These are phyloP conservation scores for Lethenteron camtschaticum DNA, from an alignment of 2,113 vertebrate genomes.

Conservation along the genomic window DNA sequence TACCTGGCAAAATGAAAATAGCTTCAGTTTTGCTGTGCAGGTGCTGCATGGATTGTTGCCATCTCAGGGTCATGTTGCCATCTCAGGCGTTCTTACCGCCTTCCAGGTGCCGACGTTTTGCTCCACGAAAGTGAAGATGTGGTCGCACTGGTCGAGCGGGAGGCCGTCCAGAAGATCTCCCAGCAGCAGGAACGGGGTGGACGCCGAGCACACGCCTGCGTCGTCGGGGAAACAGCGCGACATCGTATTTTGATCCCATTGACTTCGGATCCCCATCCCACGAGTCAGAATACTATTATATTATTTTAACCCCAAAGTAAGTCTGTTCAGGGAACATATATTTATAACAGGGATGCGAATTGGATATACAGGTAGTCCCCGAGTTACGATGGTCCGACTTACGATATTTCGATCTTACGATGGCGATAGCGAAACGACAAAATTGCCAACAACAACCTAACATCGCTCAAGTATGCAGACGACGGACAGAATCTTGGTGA, in stretches of 20 bases:
- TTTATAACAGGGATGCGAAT: neutral
- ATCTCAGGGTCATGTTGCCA: too few relatives aligned
- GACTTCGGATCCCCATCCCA: constrained; percentile 1
- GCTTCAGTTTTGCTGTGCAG: neutral
- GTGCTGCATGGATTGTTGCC: too few relatives aligned
- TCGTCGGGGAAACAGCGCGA: constrained; percentile 5
- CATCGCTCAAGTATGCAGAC: too few relatives aligned
- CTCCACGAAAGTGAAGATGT: constrained; percentile 89
- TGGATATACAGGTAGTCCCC: neutral
- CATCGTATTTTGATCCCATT: constrained; percentile 9
- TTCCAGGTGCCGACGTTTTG: constrained; percentile 96
- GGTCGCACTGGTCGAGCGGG: constrained; percentile 81
- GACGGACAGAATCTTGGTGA: too few relatives aligned
- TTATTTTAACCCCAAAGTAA: neutral
- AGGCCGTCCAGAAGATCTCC: constrained; percentile 90
- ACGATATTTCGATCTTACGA: too few relatives aligned
- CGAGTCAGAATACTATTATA: neutral
- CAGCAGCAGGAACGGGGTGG: constrained; percentile 69
- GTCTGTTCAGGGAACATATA: neutral
- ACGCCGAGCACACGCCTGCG: constrained; percentile 75
- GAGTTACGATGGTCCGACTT: neutral
- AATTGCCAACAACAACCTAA: too few relatives aligned
- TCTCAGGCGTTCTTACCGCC: constrained; percentile 33
- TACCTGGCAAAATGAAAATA: neutral
- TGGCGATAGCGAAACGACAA: too few relatives aligned